Evolutionary conservation across 2,888 invertebrate species (phyloP), one percentile per base, ranked within the genome.

Genomic region (Cryptocheilus praepositus): DNA sequence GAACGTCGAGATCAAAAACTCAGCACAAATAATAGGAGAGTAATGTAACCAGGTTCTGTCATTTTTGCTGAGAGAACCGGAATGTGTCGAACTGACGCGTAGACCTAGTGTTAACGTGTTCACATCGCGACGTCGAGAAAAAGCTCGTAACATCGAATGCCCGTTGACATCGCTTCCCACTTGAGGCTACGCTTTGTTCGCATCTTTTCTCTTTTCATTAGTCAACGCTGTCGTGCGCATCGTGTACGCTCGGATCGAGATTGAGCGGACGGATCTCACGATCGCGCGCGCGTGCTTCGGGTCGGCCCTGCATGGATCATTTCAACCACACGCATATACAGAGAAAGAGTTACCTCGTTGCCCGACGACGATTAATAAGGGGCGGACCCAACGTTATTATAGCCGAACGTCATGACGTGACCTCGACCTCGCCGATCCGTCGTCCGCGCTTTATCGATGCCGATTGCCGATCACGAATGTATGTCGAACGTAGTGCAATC

Each of bases 281-380:
- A 81, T 82, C 78, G 36, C 36, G 36, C 36, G 80, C 81, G 81
- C 78, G 82, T 85, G 85, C 82, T 85, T 84, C 82, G 86, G 85
- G 85, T 87, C 86, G 86, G 86, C 84, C 86, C 86, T 87, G 86
- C 86, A 87, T 86, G 86, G 86, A 87, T 87, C 83, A 80, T 83
- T 81, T 79, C 55, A 61, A 45, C 69, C 61, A 25, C 65, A 54
- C 67, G 8, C 8, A 36, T 7, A 36, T 1, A 36, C 7, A 36
- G 36, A 36, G 36, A 36, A 36, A 36, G 36, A 36, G 36, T 36
- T 36, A 36, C 61, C 49, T 64, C 57, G 61, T 54, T 61, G 64
- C 58, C 67, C 73, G 67, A 11, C 57, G 63, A 68, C 57, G 66
- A 75, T 69, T 57, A 73, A 71, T 64, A 49, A 54, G 66, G 58